Conservation (phyloP, 2,113 vertebrate species). For the Zonotrichia leucophrys region DNA sequence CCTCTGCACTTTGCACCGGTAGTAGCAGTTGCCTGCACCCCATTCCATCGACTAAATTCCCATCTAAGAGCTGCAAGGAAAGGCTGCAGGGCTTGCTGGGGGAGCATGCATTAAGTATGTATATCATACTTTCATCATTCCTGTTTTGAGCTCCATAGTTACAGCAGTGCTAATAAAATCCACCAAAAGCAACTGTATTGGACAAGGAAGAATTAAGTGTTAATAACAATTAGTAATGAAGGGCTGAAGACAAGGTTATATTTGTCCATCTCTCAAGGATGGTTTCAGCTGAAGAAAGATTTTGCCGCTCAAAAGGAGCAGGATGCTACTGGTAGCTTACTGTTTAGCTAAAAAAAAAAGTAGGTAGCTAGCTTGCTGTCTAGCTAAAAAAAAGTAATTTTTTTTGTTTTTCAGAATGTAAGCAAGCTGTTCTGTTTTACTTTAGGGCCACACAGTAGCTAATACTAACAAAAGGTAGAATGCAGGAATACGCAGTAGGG, state of each 20-base stretch:
- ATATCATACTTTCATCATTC: background rate
- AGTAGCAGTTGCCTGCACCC: background rate
- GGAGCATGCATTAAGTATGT: background rate
- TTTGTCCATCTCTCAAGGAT: background rate
- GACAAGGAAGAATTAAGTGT: background rate
- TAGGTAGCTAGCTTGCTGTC: background rate
- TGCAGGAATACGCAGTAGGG: fast-evolving
- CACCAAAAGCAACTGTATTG: background rate
- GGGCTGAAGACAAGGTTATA: background rate
- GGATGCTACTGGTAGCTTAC: background rate
- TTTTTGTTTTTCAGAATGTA: background rate
- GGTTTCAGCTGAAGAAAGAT: background rate
- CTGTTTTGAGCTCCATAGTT: background rate
- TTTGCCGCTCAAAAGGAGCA: background rate
- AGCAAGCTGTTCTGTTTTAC: background rate
- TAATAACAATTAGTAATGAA: background rate
- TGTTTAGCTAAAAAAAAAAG: background rate
- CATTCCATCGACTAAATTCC: background rate
- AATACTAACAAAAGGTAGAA: background rate
- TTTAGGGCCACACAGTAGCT: background rate
- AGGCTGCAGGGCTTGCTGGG: background rate
- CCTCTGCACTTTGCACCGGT: background rate
- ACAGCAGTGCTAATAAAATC: background rate
- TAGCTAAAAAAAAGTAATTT: background rate
- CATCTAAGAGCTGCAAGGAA: background rate